phyloP scores from a whole-genome alignment of 2,888 invertebrate genomes.

The Perizoma flavofasciatum region DNA sequence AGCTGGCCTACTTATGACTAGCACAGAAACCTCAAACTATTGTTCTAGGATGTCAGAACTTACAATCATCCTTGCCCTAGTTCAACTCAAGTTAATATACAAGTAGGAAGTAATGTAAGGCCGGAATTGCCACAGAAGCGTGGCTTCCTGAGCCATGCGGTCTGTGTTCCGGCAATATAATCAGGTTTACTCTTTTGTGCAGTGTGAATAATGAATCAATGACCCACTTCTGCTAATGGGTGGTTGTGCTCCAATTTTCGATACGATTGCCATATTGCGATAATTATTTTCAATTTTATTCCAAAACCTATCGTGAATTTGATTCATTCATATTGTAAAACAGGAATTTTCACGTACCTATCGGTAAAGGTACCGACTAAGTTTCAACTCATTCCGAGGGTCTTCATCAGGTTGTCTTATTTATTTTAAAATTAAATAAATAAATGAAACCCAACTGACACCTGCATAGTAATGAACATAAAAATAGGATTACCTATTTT shows the following conservation, averaged over 20 bases:
- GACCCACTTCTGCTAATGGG: slow-evolving; percentile 32
- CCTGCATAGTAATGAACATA: neutral
- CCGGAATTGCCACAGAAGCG: slow-evolving; percentile 26
- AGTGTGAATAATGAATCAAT: slow-evolving; percentile 30
- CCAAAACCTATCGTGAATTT: no score
- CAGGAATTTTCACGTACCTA: no score
- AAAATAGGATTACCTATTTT: no score
- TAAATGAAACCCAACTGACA: neutral
- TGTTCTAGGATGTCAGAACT: slow-evolving; percentile 19
- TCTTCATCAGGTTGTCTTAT: no score
- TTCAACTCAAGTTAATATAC: slow-evolving; percentile 23
- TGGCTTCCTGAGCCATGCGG: slow-evolving; percentile 29
- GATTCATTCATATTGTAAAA: no score
- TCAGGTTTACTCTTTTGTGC: slow-evolving; percentile 28
- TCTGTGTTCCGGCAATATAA: slow-evolving; percentile 22
- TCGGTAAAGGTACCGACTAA: no score
- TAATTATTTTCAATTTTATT: slow-evolving; percentile 5
- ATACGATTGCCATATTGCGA: slow-evolving; percentile 5
- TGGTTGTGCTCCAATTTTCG: slow-evolving; percentile 20
- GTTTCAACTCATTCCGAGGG: no score
- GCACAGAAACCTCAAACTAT: slow-evolving; percentile 15
- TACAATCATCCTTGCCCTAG: slow-evolving; percentile 34
- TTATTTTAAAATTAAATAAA: neutral
- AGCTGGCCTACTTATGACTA: slow-evolving; percentile 14
- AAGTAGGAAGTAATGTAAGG: slow-evolving; percentile 18